These are phyloP conservation scores for Oxystoma pomonae DNA, from an alignment of 2,888 invertebrate genomes.

Conservation along the genomic window DNA sequence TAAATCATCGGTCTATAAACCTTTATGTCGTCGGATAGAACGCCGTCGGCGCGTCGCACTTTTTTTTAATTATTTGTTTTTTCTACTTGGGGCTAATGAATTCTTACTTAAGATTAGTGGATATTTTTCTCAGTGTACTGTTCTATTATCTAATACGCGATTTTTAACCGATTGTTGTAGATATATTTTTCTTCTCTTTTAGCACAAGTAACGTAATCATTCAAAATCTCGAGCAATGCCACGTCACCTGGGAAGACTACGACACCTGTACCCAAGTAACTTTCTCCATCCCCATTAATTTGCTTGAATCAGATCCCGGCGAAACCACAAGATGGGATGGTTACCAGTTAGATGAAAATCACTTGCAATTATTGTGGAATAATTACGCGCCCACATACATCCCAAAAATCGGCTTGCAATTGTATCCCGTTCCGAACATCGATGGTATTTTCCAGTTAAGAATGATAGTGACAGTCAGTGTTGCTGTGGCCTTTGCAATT, in stretches of 20 bases:
- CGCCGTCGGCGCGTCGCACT: no score
- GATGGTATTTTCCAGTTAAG: slow-evolving; percentile 14
- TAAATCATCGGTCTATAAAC: no score
- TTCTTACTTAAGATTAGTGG: no score
- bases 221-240: slow-evolving; percentile 17
- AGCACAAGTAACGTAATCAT: slow-evolving; percentile 27
- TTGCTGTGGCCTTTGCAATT: no score
- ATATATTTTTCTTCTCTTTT: slow-evolving; percentile 18
- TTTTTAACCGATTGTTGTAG: no score
- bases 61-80: no score
- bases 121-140: no score
- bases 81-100: no score
- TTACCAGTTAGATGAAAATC: slow-evolving; percentile 26
- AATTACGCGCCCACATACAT: slow-evolving; percentile 23
- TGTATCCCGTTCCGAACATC: slow-evolving; percentile 21
- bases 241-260: slow-evolving; percentile 22
- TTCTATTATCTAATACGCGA: no score
- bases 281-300: slow-evolving; percentile 27
- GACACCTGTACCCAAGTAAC: slow-evolving; percentile 25
- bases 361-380: slow-evolving; percentile 28
- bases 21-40: no score
- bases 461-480: slow-evolving; percentile 18
- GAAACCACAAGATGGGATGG: slow-evolving; percentile 22
- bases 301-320: slow-evolving; percentile 13
- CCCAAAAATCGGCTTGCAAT: slow-evolving; percentile 10